Evolutionary conservation across 1,140 invertebrate species (phyloP).

Genomic region (Tribolium madens): DNA sequence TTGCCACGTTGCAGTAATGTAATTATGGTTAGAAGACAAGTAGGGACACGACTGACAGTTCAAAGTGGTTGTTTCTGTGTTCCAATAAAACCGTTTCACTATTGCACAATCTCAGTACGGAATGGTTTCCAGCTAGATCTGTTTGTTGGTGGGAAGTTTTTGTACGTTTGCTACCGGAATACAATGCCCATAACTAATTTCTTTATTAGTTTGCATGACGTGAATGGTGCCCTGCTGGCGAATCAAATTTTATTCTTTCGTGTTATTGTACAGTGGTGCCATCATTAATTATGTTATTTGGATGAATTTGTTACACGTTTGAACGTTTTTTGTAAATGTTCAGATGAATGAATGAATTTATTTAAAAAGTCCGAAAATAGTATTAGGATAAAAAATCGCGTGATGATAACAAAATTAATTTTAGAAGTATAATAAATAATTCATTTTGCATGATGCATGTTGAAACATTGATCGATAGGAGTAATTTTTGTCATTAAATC

Average conservation of each 20-base stretch:
- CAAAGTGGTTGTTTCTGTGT: conserved; percentile 18
- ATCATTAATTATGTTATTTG: conserved; percentile 17
- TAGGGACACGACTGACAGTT: conserved; percentile 25
- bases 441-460: background rate
- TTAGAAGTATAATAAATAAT: background rate
- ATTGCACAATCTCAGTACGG: background rate
- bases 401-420: background rate
- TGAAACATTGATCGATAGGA: background rate
- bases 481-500: background rate
- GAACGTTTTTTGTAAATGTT: background rate
- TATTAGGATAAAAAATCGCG: background rate
- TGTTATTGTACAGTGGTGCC: background rate
- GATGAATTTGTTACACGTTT: background rate
- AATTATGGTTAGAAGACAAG: conserved; percentile 13
- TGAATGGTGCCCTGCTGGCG: conserved; percentile 50
- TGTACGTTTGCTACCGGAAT: conserved; percentile 53
- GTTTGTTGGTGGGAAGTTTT: conserved; percentile 12
- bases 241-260: conserved; percentile 33
- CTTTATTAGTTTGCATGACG: conserved; percentile 56
- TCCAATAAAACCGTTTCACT: conserved; percentile 22
- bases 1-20: conserved; percentile 18
- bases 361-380: background rate
- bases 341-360: background rate
- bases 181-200: conserved; percentile 59
- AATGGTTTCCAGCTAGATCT: conserved; percentile 3